Evolutionary conservation across 2,888 invertebrate species (phyloP), one percentile per base, ranked within the genome.

Genomic region (Hirtodrosophila duncani): DNA sequence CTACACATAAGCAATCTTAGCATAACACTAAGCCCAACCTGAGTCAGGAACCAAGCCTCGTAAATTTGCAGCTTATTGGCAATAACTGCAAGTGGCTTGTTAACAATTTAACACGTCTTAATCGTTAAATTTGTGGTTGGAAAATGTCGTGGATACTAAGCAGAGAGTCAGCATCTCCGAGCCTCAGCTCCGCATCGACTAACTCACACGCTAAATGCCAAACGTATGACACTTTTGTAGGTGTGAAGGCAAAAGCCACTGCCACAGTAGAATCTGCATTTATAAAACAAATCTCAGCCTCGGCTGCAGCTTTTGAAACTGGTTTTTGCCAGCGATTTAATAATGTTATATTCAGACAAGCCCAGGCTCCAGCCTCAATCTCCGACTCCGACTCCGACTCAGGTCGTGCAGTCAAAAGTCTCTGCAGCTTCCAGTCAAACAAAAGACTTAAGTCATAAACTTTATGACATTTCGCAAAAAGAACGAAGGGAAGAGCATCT

Each of bases 91-190:
- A 84, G 83, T 84, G 83, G 85, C 86, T 85, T 85, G 85, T 85
- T 85, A 86, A 86, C 85, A 86, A 85, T 85, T 85, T 85, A 85
- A 85, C 85, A 86, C 85, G 74, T 86, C 86, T 86, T 85, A 86
- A 85, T 85, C 85, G 85, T 84, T 83, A 85, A 86, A 85, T 83
- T 85, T 83, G 85, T 85, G 68, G 62, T 62, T 72, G 63, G 49
- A 55, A 44, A 53, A 56, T n/a, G n/a, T n/a, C n/a, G n/a, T n/a
- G n/a, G n/a, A 34, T 39, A 26, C 33, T 20, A 30, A 20, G 13
- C 23, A 16, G 11, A 43, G 8, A 34, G n/a, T n/a, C n/a, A n/a
- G n/a, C n/a, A n/a, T n/a, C n/a, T 24, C 20, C 11, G 33, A 23
- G 11, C 10, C n/a, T 5, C 16, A 13, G 26, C n/a, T 21, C 29